phyloP scores from a whole-genome alignment of 2,113 vertebrate species.

The Buteo buteo region DNA sequence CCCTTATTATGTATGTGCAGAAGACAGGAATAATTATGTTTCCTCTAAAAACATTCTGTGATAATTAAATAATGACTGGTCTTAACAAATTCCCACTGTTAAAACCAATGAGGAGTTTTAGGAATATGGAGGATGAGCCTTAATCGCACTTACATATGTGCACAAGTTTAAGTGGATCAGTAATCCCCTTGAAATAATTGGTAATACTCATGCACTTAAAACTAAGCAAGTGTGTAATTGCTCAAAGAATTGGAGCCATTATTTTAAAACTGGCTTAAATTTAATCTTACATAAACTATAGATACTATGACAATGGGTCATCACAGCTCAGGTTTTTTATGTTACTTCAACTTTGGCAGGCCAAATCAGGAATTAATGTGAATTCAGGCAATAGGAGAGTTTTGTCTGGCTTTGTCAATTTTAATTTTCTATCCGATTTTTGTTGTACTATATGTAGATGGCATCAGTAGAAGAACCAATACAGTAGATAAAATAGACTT shows the following conservation, averaged over 20 bases:
- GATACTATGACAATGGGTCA: background rate
- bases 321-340: background rate
- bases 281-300: background rate
- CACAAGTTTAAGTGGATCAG: conserved; percentile 16
- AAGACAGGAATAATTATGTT: conserved; percentile 7
- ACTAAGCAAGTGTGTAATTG: conserved; percentile 36
- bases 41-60: background rate
- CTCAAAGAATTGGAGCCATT: background rate
- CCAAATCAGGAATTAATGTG: background rate
- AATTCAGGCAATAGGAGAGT: background rate
- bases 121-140: background rate
- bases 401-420: background rate
- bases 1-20: background rate
- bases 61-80: conserved; percentile 30
- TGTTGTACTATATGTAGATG: background rate
- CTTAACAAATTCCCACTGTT: conserved; percentile 4
- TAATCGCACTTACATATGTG: background rate
- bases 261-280: background rate
- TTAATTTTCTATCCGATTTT: background rate
- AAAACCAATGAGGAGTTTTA: background rate
- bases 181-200: conserved; percentile 23
- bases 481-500: background rate
- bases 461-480: background rate
- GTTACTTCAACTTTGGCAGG: background rate
- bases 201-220: background rate